phyloP scores from a whole-genome alignment of 2,888 invertebrate species.

The Lithophane ornitopus region DNA sequence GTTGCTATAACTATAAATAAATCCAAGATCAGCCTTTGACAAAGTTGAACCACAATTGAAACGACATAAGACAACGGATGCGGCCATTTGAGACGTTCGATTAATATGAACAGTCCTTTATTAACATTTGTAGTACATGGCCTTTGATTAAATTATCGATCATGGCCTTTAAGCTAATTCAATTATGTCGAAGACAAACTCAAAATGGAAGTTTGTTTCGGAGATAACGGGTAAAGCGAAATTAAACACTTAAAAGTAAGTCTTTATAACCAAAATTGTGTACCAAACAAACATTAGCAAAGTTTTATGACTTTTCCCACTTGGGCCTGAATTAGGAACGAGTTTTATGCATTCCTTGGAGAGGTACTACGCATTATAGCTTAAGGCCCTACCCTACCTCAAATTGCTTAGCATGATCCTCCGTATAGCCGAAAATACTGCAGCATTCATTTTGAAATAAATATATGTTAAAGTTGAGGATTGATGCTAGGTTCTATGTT shows the following conservation, averaged over 20 bases:
- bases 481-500: no score
- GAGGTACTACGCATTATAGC: constrained; percentile 42
- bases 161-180: constrained; percentile 33
- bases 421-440: no score
- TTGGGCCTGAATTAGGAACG: constrained; percentile 41
- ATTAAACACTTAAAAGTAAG: constrained; percentile 51
- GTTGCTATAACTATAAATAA: constrained; percentile 67
- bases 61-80: constrained; percentile 83
- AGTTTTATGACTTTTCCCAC: constrained; percentile 51
- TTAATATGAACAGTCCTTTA: constrained; percentile 78
- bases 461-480: no score
- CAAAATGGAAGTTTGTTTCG: constrained; percentile 41
- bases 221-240: constrained; percentile 25
- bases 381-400: no score
- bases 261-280: constrained; percentile 39
- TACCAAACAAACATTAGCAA: constrained; percentile 51
- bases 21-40: constrained; percentile 67
- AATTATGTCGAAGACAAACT: constrained; percentile 18
- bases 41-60: constrained; percentile 76
- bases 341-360: constrained; percentile 42
- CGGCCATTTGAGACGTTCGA: constrained; percentile 83
- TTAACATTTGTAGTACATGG: constrained; percentile 46
- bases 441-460: no score
- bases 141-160: constrained; percentile 51
- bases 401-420: no score